A percentile compares a stretch with the other conserved stretches of the same genome.
phyloP scores from a whole-genome alignment of 2,888 invertebrate genomes.

The Agrypnus murinus region DNA sequence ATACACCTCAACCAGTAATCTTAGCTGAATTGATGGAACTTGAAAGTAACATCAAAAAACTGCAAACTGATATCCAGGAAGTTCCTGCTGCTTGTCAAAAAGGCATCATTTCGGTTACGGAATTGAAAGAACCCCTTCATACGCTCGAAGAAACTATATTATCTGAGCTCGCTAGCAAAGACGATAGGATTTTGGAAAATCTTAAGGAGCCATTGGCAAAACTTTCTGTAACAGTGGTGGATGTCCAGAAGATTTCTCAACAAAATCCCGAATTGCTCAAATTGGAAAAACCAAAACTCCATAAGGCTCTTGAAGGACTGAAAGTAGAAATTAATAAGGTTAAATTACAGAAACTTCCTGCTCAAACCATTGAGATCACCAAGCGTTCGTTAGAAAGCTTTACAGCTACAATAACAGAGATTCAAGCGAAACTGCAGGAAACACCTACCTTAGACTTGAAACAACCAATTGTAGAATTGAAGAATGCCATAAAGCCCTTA shows the following conservation, averaged over 20 bases:
- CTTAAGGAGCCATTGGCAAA: slow-evolving; percentile 44
- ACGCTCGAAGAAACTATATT: not conserved
- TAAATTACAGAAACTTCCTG: too few relatives aligned
- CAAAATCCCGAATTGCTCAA: slow-evolving; percentile 37
- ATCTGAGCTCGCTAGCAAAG: not conserved
- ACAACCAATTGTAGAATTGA: slow-evolving; percentile 23
- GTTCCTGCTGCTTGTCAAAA: slow-evolving; percentile 13
- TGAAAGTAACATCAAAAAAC: not conserved
- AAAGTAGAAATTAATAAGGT: slow-evolving; percentile 7
- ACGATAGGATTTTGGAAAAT: not conserved
- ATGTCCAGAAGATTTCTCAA: not conserved
- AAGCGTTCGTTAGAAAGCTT: slow-evolving; percentile 1
- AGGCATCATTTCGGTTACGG: slow-evolving; percentile 9
- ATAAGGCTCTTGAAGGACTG: slow-evolving; percentile 49
- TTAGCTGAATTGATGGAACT: slow-evolving; percentile 7
- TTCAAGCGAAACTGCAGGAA: slow-evolving; percentile 14
- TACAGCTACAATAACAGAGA: slow-evolving; percentile 19
- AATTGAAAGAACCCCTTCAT: slow-evolving; percentile 20
- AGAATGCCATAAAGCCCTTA: slow-evolving; percentile 25
- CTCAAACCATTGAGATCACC: not conserved
- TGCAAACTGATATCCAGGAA: not conserved
- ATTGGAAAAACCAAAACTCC: slow-evolving; percentile 52
- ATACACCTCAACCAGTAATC: not conserved
- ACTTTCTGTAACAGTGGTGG: slow-evolving; percentile 38
- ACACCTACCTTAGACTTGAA: slow-evolving; percentile 30